Evolutionary conservation across 2,113 vertebrate genomes (phyloP).

Genomic region (Ancistrus triradiatus): DNA sequence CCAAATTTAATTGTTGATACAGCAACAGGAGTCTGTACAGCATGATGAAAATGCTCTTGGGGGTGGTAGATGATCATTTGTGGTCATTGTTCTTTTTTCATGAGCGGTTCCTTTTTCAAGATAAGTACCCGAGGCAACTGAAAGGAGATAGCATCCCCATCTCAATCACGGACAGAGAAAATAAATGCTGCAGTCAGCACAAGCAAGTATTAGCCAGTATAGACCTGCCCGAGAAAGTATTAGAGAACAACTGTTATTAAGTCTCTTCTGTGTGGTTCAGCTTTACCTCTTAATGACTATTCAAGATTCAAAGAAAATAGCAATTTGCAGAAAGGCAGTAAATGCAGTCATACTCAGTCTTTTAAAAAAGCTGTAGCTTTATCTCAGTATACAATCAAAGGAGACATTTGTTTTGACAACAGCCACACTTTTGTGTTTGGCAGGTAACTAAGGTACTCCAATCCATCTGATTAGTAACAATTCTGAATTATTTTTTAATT

Average conservation of each 20-base stretch:
- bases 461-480: no score
- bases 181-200: constrained; percentile 51
- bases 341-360: not conserved
- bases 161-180: constrained; percentile 41
- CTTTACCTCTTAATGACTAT: constrained; percentile 11
- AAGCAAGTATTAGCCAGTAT: constrained; percentile 57
- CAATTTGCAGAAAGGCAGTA: constrained; percentile 3
- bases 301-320: not conserved
- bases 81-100: no score
- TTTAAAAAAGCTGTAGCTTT: not conserved
- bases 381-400: constrained; percentile 10
- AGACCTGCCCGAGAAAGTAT: constrained; percentile 52
- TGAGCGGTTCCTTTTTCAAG: not conserved
- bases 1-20: no score
- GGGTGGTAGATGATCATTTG: no score
- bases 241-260: constrained; percentile 26
- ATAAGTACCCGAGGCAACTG: not conserved
- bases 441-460: no score
- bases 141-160: constrained; percentile 51
- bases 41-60: no score
- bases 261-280: not conserved
- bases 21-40: no score
- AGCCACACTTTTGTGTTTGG: no score
- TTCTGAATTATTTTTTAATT: no score
- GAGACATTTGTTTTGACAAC: not conserved